Evolutionary conservation across 2,113 vertebrate species (phyloP).

Genomic region (Poeciliopsis occidentalis): DNA sequence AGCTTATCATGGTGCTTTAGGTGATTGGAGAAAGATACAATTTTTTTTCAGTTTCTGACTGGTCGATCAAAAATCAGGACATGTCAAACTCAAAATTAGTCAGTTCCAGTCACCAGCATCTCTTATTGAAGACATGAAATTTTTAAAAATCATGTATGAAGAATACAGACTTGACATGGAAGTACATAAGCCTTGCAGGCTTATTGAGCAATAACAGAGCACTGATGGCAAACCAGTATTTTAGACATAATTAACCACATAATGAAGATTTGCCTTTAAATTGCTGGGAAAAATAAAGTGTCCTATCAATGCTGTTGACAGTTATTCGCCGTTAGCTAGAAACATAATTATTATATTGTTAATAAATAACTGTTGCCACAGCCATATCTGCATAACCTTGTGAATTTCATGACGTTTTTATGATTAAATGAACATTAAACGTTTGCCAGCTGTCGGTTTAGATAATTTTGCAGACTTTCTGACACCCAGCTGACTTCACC

Average conservation of each 20-base stretch:
- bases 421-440: background rate
- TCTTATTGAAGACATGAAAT: background rate
- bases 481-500: constrained; percentile 13
- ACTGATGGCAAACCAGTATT: background rate
- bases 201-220: background rate
- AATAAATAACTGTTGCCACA: constrained; percentile 12
- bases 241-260: background rate
- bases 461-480: constrained; percentile 12
- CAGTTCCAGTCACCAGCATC: background rate
- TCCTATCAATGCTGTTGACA: background rate
- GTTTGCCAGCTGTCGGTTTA: background rate
- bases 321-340: constrained; percentile 1
- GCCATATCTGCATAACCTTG: constrained; percentile 11
- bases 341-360: constrained; percentile 8
- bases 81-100: background rate
- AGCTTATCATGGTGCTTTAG: no score
- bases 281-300: no score
- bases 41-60: background rate
- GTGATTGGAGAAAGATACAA: no score
- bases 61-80: background rate
- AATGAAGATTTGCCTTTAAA: no score
- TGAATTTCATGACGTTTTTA: no score
- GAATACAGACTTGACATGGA: background rate
- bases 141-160: background rate
- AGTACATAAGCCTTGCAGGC: background rate